Evolutionary conservation across 2,113 vertebrate species (phyloP).

Genomic region (Notothenia coriiceps): DNA sequence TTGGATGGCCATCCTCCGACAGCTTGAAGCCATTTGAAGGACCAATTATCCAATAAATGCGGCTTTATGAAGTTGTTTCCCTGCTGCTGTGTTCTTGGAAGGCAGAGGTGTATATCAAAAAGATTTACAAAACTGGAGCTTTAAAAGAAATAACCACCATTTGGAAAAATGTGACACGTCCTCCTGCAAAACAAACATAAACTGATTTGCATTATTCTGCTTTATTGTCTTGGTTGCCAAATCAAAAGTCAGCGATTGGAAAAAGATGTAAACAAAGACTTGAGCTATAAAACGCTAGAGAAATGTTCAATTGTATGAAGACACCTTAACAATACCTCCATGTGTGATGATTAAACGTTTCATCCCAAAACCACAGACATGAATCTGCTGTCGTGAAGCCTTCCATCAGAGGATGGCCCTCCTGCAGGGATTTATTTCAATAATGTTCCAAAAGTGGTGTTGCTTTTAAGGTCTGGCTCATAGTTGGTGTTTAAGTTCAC

Average conservation of each 20-base stretch:
- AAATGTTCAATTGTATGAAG: constrained; percentile 1
- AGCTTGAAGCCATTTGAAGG: constrained; percentile 82
- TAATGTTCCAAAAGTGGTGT: constrained; percentile 3
- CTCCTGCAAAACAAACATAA: constrained; percentile 46
- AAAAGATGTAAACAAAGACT: constrained; percentile 7
- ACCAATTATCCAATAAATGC: constrained; percentile 85
- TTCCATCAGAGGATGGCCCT: background rate
- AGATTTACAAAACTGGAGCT: constrained; percentile 68
- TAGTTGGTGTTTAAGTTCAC: background rate
- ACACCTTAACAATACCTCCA: background rate
- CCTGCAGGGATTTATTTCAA: constrained; percentile 1
- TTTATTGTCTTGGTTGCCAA: constrained; percentile 31
- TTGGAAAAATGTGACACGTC: constrained; percentile 54
- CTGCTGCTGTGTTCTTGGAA: constrained; percentile 78
- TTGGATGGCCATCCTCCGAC: constrained; percentile 78
- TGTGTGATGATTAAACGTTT: background rate
- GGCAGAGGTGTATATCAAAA: constrained; percentile 69
- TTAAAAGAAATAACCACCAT: constrained; percentile 58
- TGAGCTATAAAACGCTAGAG: background rate
- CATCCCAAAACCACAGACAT: background rate
- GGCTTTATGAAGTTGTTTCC: constrained; percentile 81
- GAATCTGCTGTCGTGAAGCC: background rate
- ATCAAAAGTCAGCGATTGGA: constrained; percentile 15
- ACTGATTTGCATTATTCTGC: constrained; percentile 41
- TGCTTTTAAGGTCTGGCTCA: background rate